Evolutionary conservation across 1,140 invertebrate species (phyloP).

Genomic region (Eriosoma lanigerum): DNA sequence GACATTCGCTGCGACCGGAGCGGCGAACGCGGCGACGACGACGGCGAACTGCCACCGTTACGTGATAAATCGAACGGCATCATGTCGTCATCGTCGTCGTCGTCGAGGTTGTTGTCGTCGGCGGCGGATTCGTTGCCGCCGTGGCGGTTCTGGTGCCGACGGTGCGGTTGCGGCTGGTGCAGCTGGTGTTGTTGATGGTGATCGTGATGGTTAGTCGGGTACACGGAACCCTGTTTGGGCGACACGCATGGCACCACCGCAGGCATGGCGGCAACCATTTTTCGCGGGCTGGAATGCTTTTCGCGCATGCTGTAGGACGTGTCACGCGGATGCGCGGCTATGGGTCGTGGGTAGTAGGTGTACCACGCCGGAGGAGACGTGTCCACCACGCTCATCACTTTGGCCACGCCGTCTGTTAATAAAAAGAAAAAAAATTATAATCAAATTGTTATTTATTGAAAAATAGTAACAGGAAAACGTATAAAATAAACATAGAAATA

Average conservation of each 20-base stretch:
- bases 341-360: conserved; percentile 56
- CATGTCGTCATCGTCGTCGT: neutral
- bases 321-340: conserved; percentile 35
- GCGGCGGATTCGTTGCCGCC: conserved; percentile 54
- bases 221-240: conserved; percentile 72
- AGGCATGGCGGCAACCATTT: conserved; percentile 64
- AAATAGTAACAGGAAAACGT: no score
- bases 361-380: conserved; percentile 56
- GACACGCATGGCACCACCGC: conserved; percentile 63
- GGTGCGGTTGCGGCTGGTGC: neutral
- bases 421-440: neutral
- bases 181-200: conserved; percentile 57
- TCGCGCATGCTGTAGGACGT: conserved; percentile 66
- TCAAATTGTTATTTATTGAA: neutral
- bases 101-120: neutral
- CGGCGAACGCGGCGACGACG: conserved; percentile 54
- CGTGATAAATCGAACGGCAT: conserved; percentile 26
- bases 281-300: conserved; percentile 76
- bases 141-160: neutral
- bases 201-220: conserved; percentile 65
- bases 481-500: no score
- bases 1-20: conserved; percentile 58
- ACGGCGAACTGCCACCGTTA: conserved; percentile 28
- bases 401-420: conserved; percentile 53
- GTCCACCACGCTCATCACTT: conserved; percentile 57